These are phyloP conservation scores for Tachyglossus aculeatus DNA, from an alignment of 2,797 vertebrate genomes.

Conservation along the genomic window DNA sequence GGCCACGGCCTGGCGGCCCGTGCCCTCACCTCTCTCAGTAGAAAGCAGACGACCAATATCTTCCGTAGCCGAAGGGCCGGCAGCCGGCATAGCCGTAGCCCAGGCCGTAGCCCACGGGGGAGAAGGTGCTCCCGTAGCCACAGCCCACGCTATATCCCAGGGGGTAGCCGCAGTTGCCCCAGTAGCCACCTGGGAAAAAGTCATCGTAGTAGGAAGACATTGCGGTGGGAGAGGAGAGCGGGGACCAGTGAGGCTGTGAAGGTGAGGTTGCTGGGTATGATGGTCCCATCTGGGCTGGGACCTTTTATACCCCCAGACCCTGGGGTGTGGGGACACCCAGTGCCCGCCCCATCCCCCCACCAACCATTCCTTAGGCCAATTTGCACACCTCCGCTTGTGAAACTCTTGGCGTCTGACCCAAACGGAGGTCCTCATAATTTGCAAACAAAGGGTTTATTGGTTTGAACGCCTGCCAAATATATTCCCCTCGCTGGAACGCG, in stretches of 20 bases:
- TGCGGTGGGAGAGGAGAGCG: constrained; percentile 6
- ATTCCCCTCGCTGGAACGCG: constrained; percentile 27
- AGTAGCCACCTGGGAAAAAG: constrained; percentile 52
- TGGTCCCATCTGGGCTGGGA: neutral
- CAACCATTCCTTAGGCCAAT: constrained; percentile 43
- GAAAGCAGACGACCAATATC: constrained; percentile 53
- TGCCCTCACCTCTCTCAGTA: no score
- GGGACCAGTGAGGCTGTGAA: neutral
- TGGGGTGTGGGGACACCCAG: constrained; percentile 4
- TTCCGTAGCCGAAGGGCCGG: constrained; percentile 26
- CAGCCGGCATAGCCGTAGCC: constrained; percentile 52
- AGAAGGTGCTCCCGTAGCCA: constrained; percentile 49
- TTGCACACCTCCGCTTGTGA: constrained; percentile 44
- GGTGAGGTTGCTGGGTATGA: neutral
- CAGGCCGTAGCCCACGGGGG: constrained; percentile 41
- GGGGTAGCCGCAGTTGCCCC: constrained; percentile 52
- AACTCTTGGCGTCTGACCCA: constrained; percentile 28
- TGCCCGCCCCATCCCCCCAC: constrained; percentile 13
- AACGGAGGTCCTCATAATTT: constrained; percentile 28
- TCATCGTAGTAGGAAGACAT: neutral
- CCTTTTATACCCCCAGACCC: constrained; percentile 32
- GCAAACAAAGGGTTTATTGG: constrained; percentile 2
- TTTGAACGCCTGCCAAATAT: no score
- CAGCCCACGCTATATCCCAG: constrained; percentile 58
- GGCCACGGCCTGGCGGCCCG: no score